Percentiles rank a stretch among this genome's conserved stretches.
phyloP scores from a whole-genome alignment of 1,140 invertebrate species.

The Chelonus insularis region DNA sequence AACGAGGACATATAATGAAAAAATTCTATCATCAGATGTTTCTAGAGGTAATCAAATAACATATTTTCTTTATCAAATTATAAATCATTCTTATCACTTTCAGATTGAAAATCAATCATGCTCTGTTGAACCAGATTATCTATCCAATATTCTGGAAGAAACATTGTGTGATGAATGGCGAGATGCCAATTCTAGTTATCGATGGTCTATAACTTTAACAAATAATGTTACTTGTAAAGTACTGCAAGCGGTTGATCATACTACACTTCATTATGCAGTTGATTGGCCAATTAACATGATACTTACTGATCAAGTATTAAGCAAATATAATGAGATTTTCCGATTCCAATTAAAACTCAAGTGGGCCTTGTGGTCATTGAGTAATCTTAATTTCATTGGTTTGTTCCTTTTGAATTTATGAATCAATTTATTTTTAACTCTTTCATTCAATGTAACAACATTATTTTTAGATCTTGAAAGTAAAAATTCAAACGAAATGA shows the following conservation, averaged over 20 bases:
- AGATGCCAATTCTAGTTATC: slow-evolving; percentile 47
- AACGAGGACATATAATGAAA: slow-evolving; percentile 65
- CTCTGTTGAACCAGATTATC: slow-evolving; percentile 52
- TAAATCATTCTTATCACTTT: no score
- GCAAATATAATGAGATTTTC: slow-evolving; percentile 67
- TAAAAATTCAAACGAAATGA: slow-evolving; percentile 31
- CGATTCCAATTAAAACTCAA: slow-evolving; percentile 67
- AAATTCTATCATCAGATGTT: slow-evolving; percentile 65
- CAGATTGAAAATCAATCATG: slow-evolving; percentile 59
- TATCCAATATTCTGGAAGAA: slow-evolving; percentile 62
- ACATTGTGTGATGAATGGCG: slow-evolving; percentile 59
- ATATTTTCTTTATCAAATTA: no score
- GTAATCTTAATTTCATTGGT: slow-evolving; percentile 63
- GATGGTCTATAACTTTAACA: slow-evolving; percentile 50
- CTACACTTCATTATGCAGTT: slow-evolving; percentile 60
- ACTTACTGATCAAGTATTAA: slow-evolving; percentile 59
- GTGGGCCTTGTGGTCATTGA: slow-evolving; percentile 66
- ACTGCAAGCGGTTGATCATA: slow-evolving; percentile 59
- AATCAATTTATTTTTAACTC: neutral
- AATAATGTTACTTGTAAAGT: slow-evolving; percentile 44
- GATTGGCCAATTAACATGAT: slow-evolving; percentile 64
- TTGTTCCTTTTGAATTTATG: slow-evolving; percentile 27
- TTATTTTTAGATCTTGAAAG: slow-evolving; percentile 48
- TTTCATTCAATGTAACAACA: no score
- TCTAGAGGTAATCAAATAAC: slow-evolving; percentile 64